phyloP scores from a whole-genome alignment of 2,888 invertebrate species.

The Pimpla rufipes region DNA sequence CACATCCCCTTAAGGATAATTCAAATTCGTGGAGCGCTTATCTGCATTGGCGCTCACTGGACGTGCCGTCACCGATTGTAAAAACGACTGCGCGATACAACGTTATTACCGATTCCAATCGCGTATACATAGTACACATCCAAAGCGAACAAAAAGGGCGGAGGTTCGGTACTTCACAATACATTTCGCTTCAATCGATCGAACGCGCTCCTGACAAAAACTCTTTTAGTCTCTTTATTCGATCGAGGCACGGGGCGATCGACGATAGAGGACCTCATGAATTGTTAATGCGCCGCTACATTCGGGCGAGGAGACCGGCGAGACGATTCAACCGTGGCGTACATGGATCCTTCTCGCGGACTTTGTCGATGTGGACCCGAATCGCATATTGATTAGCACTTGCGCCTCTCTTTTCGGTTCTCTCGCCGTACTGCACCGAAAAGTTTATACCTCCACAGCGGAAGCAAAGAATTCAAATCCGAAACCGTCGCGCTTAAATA shows the following conservation, averaged over 20 bases:
- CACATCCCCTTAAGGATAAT: background rate
- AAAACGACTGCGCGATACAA: background rate
- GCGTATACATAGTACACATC: conserved; percentile 8
- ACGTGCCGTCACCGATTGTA: conserved; percentile 10
- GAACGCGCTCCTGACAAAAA: conserved; percentile 34
- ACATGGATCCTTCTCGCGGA: background rate
- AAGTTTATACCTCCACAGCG: background rate
- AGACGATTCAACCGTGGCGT: conserved; percentile 41
- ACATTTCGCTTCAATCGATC: conserved; percentile 53
- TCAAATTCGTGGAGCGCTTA: background rate
- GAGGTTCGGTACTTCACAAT: conserved; percentile 25
- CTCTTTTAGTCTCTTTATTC: conserved; percentile 52
- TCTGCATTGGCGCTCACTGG: background rate
- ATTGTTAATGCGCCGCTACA: conserved; percentile 47
- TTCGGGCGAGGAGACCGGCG: conserved; percentile 48
- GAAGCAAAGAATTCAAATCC: conserved; percentile 9
- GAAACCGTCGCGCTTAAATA: conserved; percentile 4
- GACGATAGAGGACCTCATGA: conserved; percentile 53
- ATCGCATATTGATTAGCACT: conserved; percentile 58
- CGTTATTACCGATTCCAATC: conserved; percentile 22
- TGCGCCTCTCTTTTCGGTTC: conserved; percentile 10
- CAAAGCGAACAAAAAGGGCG: conserved; percentile 12
- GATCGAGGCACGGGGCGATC: conserved; percentile 45
- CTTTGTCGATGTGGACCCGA: conserved; percentile 45
- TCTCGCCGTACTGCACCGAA: background rate